Evolutionary conservation across 2,888 invertebrate genomes (phyloP), one percentile per base, ranked within the genome.

Genomic region (Amblyjoppa proteus): DNA sequence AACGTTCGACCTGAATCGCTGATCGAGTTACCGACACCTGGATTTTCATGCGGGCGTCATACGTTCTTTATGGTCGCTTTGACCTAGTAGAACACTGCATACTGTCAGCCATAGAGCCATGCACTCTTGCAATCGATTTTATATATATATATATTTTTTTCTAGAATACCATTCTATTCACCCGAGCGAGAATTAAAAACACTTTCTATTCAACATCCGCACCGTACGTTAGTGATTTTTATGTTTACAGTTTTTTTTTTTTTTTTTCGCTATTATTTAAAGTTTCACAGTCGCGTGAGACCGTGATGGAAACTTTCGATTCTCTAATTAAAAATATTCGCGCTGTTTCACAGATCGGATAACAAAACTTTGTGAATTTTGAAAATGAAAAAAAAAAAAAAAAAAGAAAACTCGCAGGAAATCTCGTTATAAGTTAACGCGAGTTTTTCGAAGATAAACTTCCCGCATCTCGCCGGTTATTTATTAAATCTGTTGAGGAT

Each of bases 1-100:
- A 78, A 74, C 68, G 38, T 78, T 81, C 74, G 81, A 84, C 84
- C 77, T 81, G 69, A 84, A 84, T 84, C 77, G 61, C 61, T n/a
- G 68, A 84, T 84, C 81, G 81, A 64, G 68, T 77, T 70, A 61
- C 68, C 58, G 38, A 81, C 73, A 70, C 53, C 51, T 70, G 69
- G 53, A 77, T 53, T 69, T 78, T 45, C 45, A 84, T 84, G 84
- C 84, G 84, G 84, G 84, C 51, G 51, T 81, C 77, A 78, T 76
- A 13, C 58, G 68, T 34, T n/a, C 11, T 25, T 64, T 51, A 56
- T 80, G 64, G 31, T 51, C 56, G 34, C 76, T 53, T 38, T 66
- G 80, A 80, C 75, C 75, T 66, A 84, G 45, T 80, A 45, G 66
- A 80, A 49, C 41, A 71, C 28, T 53, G 49, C 31, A 13, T 64